phyloP scores from a whole-genome alignment of 2,888 invertebrate species.

The Platycheirus albimanus region DNA sequence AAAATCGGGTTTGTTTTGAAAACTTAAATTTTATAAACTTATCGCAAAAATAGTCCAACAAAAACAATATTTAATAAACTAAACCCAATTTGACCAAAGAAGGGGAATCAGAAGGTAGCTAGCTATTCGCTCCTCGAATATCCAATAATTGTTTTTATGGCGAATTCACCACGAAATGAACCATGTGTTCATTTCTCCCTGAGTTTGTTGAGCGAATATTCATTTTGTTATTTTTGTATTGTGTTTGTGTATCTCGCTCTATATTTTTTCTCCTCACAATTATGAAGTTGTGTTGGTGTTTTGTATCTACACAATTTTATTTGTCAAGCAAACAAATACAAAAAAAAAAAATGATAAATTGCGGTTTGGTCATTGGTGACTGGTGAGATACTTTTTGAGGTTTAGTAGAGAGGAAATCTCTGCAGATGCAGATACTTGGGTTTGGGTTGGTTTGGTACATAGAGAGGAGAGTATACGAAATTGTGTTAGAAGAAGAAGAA shows the following conservation, averaged over 20 bases:
- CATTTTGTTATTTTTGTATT: constrained; percentile 6
- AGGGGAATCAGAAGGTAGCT: background rate
- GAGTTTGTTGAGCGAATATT: constrained; percentile 41
- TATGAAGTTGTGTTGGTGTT: background rate
- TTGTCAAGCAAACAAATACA: background rate
- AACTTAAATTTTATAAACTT: background rate
- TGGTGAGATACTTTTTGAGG: constrained; percentile 69
- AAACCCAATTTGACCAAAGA: background rate
- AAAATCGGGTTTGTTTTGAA: background rate
- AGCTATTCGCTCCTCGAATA: no score
- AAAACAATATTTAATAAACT: background rate
- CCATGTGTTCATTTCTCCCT: constrained; percentile 34
- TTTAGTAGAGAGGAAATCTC: constrained; percentile 67
- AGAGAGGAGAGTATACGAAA: constrained; percentile 23
- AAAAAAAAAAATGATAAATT: constrained; percentile 66
- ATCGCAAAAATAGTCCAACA: background rate
- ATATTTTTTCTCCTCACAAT: background rate
- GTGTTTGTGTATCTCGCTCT: background rate
- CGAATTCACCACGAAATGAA: constrained; percentile 57
- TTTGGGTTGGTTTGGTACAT: constrained; percentile 64
- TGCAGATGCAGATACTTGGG: constrained; percentile 60
- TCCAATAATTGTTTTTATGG: constrained; percentile 25
- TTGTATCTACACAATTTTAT: constrained; percentile 5
- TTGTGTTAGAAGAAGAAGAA: constrained; percentile 26
- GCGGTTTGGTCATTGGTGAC: constrained; percentile 73